A percentile compares a stretch with the other conserved stretches of the same genome.
These are phyloP conservation scores for Galleria mellonella DNA, from an alignment of 1,140 invertebrate genomes.

Conservation along the genomic window DNA sequence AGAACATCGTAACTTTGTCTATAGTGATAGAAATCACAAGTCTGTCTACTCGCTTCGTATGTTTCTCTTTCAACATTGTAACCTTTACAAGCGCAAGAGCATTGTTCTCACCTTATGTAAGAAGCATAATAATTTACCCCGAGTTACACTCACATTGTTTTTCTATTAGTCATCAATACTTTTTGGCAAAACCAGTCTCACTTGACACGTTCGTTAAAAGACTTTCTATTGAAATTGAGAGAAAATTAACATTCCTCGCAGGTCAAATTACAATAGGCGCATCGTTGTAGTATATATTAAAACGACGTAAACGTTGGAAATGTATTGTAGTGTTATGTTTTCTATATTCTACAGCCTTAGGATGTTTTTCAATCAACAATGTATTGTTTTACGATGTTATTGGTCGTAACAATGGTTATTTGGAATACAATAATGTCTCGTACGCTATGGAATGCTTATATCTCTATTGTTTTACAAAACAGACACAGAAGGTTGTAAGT, in stretches of 20 bases:
- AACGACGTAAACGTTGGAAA: conserved; percentile 1
- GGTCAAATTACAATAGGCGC: neutral
- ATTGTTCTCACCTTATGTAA: conserved; percentile 4
- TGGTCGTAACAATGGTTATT: conserved; percentile 22
- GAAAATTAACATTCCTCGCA: neutral
- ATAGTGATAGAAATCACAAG: too few species aligned
- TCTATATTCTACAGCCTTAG: conserved; percentile 23
- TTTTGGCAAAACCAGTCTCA: conserved; percentile 9
- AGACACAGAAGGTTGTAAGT: conserved; percentile 6
- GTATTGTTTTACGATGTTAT: conserved; percentile 23
- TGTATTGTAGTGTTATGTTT: neutral
- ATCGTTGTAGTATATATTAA: neutral
- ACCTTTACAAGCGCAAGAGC: neutral
- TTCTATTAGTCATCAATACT: conserved; percentile 13
- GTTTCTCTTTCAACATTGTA: too few species aligned
- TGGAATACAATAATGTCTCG: conserved; percentile 38
- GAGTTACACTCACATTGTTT: conserved; percentile 16
- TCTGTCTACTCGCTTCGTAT: too few species aligned
- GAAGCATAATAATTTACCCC: conserved; percentile 9
- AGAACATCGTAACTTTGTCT: too few species aligned
- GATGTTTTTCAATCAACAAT: conserved; percentile 31
- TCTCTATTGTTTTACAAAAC: conserved; percentile 11
- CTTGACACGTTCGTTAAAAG: neutral
- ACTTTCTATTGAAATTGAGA: neutral
- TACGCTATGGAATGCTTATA: conserved; percentile 18